Conservation (phyloP, 2,888 invertebrate species). For the Adelphocoris suturalis region DNA sequence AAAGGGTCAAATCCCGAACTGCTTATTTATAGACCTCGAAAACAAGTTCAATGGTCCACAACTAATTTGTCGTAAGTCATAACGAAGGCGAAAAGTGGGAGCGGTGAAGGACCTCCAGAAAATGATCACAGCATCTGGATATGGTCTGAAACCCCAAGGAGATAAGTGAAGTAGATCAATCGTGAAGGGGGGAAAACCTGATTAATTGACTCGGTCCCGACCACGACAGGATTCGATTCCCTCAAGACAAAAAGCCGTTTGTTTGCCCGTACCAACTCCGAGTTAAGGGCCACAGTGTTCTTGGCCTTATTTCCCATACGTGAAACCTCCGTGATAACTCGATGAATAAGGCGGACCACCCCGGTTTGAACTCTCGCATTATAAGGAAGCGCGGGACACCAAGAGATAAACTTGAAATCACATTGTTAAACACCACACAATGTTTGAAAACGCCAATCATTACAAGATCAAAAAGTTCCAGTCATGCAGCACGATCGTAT, state of each 20-base stretch:
- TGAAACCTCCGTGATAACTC: conserved; percentile 30
- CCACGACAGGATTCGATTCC: conserved; percentile 7
- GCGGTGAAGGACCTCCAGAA: conserved; percentile 21
- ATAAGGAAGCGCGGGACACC: neutral
- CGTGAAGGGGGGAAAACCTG: conserved; percentile 40
- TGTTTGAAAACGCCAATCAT: too few species aligned
- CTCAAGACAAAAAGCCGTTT: conserved; percentile 52
- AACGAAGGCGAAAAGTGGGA: conserved; percentile 22
- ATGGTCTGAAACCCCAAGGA: conserved; percentile 44
- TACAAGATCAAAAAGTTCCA: too few species aligned
- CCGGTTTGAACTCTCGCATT: neutral
- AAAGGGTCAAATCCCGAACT: neutral
- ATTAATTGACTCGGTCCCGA: conserved; percentile 41
- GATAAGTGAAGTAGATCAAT: conserved; percentile 33
- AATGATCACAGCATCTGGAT: conserved; percentile 40
- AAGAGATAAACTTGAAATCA: neutral
- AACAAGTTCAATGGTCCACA: neutral
- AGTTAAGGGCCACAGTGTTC: conserved; percentile 34
- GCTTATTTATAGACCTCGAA: neutral
- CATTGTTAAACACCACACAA: too few species aligned
- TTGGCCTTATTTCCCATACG: conserved; percentile 52
- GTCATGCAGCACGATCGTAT: too few species aligned
- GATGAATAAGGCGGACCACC: neutral
- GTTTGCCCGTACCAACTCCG: neutral
- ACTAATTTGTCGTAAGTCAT: conserved; percentile 14